Base-by-base conservation (phyloP, 2,888 invertebrate genomes). In the Xestia xanthographa region DNA sequence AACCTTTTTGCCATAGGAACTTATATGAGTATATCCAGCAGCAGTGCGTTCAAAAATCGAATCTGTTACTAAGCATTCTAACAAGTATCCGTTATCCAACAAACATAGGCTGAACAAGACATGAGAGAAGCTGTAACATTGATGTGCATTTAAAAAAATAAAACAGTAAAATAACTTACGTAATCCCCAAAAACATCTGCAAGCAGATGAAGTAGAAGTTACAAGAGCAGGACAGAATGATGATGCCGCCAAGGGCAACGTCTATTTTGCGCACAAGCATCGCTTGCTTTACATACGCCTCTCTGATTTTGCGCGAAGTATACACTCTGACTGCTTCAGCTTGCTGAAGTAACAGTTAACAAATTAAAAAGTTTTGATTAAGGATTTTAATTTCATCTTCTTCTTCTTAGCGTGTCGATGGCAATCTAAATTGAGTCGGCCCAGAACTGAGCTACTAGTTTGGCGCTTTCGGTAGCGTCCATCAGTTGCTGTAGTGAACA, bases 141-240 rank as follows among this genome's bases (percentile, higher is more conserved):
- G 45, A 17, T 20, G 20, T 48, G 45, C 20, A 2, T 2, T 50
- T 50, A 11, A 0, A n/a, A n/a, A n/a, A n/a, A 5, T n/a, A 6
- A 26, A 6, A 3, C 26, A 6, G 6, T 56, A 3, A 58, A 17
- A n/a, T 22, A 22, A 92, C 97, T 96, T 92, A 98, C 97, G 97
- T 97, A 72, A 98, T 96, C 58, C 97, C 97, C 87, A 97, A 95
- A 90, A 98, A 98, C 34, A 98, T 94, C 85, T 98, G 98, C 73
- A 98, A 95, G 80, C 98, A 98, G 77, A 98, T 97, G 89, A 98
- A 98, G 89, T 97, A 98, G 83, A 98, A 97, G 90, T 98, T 98
- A 83, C 97, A 97, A 9, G 97, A 96, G 82, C 97, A 97, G 0
- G 98, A 97, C 0, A 98, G 90, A 0, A 98, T 88, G 4, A 98